Base-by-base conservation (phyloP, 2,113 vertebrate species). In the Thamnaconus septentrionalis region DNA sequence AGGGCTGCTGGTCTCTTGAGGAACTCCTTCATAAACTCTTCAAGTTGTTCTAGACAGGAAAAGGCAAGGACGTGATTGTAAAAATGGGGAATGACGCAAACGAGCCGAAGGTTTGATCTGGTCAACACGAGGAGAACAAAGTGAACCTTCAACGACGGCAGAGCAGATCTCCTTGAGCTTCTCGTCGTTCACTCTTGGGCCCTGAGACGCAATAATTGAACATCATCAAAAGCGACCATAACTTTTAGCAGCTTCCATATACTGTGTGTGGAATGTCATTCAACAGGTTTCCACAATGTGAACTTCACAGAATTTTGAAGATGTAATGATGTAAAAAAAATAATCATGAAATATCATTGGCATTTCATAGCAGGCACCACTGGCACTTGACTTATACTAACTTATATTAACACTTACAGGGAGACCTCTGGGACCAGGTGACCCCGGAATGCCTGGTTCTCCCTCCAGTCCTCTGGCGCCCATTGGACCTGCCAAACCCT, bases 91-190 rank as follows among this genome's bases (percentile, higher is more conserved):
- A 5, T 4, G 10, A 9, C 3, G 48, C 11, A 49, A 10, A 52
- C 3, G 4, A 3, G 48, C 48, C 4, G 3, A 2, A 11, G 4
- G 48, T 11, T 50, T 50, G 9, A 5, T 5, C 48, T 31, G 18
- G 18, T 31, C 18, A 31, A 31, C 18, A 31, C 18, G 18, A 12
- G 50, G n/a, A 11, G 5, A 12, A 55, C 7, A 18, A 41, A 4
- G 8, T 6, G 3, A 1, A 91, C 93, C 92, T 92, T 92, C 89
- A 57, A 93, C 89, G 7, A 94, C 70, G 6, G 76, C 88, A 46
- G 88, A 83, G 54, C 93, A 94, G 54, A 94, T 90, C 44, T 93
- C 90, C 4, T 88, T 88, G 43, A 94, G 90, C 66, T 85, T 87
- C 11, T 90, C 90, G 0, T 92, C 91, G 0, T 1, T 91, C 54